Conservation (phyloP, 2,113 vertebrate genomes). For the Nematolebias whitei region DNA sequence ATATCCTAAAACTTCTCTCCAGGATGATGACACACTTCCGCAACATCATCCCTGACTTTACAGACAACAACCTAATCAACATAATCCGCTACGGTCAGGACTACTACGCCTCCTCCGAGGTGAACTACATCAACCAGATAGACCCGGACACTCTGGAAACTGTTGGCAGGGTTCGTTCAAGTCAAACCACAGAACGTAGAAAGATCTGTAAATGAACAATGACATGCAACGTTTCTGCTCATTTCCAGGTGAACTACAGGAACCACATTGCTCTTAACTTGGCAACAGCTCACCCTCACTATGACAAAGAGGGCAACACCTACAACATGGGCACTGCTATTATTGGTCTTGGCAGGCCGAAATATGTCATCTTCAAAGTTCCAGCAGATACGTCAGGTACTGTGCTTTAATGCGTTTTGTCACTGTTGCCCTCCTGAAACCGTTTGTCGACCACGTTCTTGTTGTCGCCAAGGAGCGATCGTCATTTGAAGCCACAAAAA, state of each 20-base stretch:
- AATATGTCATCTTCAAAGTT: slow-evolving; percentile 90
- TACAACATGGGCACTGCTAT: slow-evolving; percentile 94
- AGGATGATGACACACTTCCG: slow-evolving; percentile 89
- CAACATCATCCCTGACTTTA: slow-evolving; percentile 91
- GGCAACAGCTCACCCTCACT: slow-evolving; percentile 93
- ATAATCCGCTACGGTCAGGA: slow-evolving; percentile 89
- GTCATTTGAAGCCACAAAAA: too few relatives aligned
- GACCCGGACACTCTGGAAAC: slow-evolving; percentile 87
- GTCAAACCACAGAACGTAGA: not conserved
- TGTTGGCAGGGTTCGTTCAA: slow-evolving; percentile 81
- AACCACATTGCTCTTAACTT: slow-evolving; percentile 88
- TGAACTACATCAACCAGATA: slow-evolving; percentile 92
- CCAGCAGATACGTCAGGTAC: slow-evolving; percentile 82
- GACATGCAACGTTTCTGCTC: not conserved
- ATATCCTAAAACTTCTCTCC: not conserved
- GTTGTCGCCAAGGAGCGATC: too few relatives aligned
- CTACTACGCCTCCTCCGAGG: slow-evolving; percentile 89
- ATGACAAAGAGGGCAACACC: slow-evolving; percentile 87
- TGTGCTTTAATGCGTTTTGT: not conserved
- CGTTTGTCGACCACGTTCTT: too few relatives aligned
- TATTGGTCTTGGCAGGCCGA: slow-evolving; percentile 85
- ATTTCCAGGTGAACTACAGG: slow-evolving; percentile 86
- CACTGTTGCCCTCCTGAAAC: not conserved
- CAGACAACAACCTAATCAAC: slow-evolving; percentile 96
- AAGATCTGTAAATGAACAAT: not conserved